A percentile compares a stretch with the other conserved stretches of the same genome.
Conservation (phyloP, 2,888 invertebrate species). For the Aromia moschata region DNA sequence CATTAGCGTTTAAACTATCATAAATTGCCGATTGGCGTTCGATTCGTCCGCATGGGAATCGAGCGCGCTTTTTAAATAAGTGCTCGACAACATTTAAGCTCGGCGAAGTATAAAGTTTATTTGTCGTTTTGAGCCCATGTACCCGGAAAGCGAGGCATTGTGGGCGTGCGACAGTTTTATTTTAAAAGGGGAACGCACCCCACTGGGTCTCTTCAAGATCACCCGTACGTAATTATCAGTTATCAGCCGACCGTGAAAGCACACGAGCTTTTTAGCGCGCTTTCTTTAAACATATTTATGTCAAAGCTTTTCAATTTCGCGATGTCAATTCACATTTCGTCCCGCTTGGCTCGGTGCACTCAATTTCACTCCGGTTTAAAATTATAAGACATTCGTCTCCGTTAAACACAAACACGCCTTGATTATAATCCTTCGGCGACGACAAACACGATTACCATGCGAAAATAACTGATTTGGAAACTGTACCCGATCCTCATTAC, state of each 20-base stretch:
- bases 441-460: not conserved
- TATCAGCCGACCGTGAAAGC: conserved; percentile 60
- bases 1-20: conserved; percentile 60
- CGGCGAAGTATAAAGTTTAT: conserved; percentile 61
- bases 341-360: conserved; percentile 51
- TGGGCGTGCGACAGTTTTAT: conserved; percentile 62
- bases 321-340: conserved; percentile 59
- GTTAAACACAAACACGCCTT: not conserved
- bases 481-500: too few relatives aligned
- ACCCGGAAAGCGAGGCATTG: conserved; percentile 55
- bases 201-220: conserved; percentile 61
- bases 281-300: conserved; percentile 62
- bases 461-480: not conserved
- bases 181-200: conserved; percentile 56
- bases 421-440: not conserved
- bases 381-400: conserved; percentile 6
- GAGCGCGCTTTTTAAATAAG: conserved; percentile 58
- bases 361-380: conserved; percentile 43
- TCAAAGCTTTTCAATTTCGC: conserved; percentile 60
- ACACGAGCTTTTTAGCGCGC: conserved; percentile 61
- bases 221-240: conserved; percentile 64
- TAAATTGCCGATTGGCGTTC: conserved; percentile 61
- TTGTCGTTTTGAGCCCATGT: conserved; percentile 54
- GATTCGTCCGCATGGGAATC: conserved; percentile 55
- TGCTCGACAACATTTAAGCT: conserved; percentile 58